Evolutionary conservation across 2,888 invertebrate species (phyloP).

Genomic region (Argyresthia albistria): DNA sequence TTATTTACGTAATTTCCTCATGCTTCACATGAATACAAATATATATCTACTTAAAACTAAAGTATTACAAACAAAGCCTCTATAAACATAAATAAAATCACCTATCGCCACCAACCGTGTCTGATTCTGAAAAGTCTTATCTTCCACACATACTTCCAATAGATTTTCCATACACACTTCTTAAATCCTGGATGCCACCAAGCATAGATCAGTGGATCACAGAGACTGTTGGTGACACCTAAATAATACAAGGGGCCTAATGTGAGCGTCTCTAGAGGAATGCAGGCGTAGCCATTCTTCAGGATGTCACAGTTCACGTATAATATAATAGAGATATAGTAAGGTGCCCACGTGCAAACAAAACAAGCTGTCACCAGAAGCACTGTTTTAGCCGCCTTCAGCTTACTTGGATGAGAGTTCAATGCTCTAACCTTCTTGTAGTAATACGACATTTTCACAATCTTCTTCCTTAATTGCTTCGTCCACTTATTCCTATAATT

Average conservation of each 20-base stretch:
- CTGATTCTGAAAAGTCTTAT: conserved; percentile 6
- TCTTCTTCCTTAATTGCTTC: conserved; percentile 14
- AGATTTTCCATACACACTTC: conserved; percentile 43
- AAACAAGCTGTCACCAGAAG: conserved; percentile 70
- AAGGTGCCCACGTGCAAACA: conserved; percentile 72
- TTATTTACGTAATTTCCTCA: not conserved
- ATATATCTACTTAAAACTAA: not conserved
- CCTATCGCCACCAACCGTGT: not conserved
- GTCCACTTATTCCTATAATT: not conserved
- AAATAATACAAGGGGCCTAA: conserved; percentile 71
- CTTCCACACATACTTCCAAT: conserved; percentile 28
- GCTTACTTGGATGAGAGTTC: conserved; percentile 48
- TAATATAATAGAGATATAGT: conserved; percentile 64
- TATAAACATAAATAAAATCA: conserved; percentile 16
- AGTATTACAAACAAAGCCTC: conserved; percentile 32
- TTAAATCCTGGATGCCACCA: conserved; percentile 77
- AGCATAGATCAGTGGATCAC: conserved; percentile 74
- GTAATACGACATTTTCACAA: conserved; percentile 18
- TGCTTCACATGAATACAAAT: not conserved
- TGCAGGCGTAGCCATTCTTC: conserved; percentile 47
- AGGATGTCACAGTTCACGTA: conserved; percentile 59
- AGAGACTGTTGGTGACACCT: conserved; percentile 67
- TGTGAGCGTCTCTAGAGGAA: conserved; percentile 59
- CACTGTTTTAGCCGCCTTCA: conserved; percentile 73
- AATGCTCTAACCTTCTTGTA: conserved; percentile 18